Conservation (phyloP, 2,888 invertebrate species). For the Cenopis cana region DNA sequence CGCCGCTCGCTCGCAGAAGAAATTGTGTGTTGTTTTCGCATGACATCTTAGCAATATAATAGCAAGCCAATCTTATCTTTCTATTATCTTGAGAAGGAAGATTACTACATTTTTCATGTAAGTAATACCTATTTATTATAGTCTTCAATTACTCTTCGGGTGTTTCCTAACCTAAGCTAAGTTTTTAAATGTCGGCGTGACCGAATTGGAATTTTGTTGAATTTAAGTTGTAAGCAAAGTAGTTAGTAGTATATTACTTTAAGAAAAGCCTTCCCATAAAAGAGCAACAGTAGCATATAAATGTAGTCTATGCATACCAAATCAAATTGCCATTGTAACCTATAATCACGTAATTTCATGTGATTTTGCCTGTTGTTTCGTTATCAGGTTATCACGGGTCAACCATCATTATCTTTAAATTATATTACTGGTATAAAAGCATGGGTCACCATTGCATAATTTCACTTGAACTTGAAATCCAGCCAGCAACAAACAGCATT, state of each 20-base stretch:
- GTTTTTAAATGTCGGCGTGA: background rate
- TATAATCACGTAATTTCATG: slow-evolving; percentile 1
- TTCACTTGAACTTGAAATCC: slow-evolving; percentile 24
- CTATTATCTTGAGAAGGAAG: background rate
- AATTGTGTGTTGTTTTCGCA: too few species aligned
- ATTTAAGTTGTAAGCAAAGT: background rate
- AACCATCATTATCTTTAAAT: slow-evolving; percentile 23
- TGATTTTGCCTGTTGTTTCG: slow-evolving; percentile 1
- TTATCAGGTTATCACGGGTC: slow-evolving; percentile 36
- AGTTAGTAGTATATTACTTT: too few species aligned
- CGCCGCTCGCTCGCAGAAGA: too few species aligned
- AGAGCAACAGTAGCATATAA: background rate
- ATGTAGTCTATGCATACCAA: too few species aligned
- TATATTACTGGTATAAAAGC: slow-evolving; percentile 13
- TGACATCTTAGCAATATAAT: background rate
- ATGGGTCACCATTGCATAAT: slow-evolving; percentile 16
- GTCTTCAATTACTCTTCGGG: background rate
- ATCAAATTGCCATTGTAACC: background rate
- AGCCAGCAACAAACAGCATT: slow-evolving; percentile 3
- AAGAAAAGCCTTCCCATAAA: background rate
- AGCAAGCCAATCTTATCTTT: background rate
- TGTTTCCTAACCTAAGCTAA: background rate
- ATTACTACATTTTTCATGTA: background rate
- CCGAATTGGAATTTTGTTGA: background rate
- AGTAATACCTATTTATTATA: background rate